Base-by-base conservation (phyloP, 1,140 invertebrate species). In the Apolygus lucorum region DNA sequence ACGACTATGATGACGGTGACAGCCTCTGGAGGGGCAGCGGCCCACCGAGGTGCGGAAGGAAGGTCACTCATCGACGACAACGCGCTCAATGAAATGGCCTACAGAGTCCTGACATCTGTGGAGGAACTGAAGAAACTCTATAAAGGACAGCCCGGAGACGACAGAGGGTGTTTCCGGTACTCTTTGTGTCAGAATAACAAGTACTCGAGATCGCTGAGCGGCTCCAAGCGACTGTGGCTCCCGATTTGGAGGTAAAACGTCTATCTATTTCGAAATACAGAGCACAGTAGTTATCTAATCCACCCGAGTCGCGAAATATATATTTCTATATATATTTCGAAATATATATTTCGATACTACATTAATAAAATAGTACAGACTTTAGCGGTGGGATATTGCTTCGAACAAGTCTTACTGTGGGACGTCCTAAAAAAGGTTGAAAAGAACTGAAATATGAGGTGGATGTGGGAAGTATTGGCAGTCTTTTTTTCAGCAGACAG, bases 161-260 rank as follows among this genome's bases (percentile, higher is more conserved):
- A 64, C 76, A 74, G 78, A 24, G 81, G 81, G 0, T 89, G 87
- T 74, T 76, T 89, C n/a, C 81, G 84, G 26, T 80, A 82, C 69
- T 77, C 78, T 4, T 76, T 89, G 1, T 89, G 87, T 74, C 78
- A 86, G 49, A 84, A 86, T 29, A 89, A 89, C 75, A 84, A 78
- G 68, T 81, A 80, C 69, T 85, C 85, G 0, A 83, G 82, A 67
- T 75, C 76, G 22, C 75, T 82, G 28, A 73, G 75, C 0, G 81
- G 82, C 52, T 79, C 77, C 13, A 82, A 82, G 52, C 83, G 82
- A 75, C 82, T 87, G 72, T 87, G 86, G 84, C 75, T 88, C 62
- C 87, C 88, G 14, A 78, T 88, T 63, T 88, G 87, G 87, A 86
- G 87, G 87, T 88, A 81, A 63, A n/a, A n/a, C n/a, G n/a, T n/a